Evolutionary conservation across 2,113 vertebrate genomes (phyloP), one percentile per base, ranked within the genome.

Genomic region (Menura novaehollandiae): DNA sequence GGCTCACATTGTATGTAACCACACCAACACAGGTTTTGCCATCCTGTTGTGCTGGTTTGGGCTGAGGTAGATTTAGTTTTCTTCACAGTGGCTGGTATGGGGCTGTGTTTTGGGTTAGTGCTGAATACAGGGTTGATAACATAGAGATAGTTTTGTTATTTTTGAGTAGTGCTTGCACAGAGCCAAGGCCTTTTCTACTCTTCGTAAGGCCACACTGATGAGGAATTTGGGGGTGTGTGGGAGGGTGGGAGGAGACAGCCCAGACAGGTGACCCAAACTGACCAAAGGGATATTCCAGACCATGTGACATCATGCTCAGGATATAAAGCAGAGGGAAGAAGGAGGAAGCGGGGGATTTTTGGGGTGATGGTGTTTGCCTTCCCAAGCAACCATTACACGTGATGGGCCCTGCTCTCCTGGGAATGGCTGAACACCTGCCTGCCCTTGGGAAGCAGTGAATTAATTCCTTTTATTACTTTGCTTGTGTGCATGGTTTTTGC

Each of bases 201-300:
- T 24, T 59, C 0, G 0, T 32, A 15, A 1, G 4, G 73, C 37
- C 46, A 8, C 0, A 0, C 44, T 27, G 32, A 16, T 1, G 5
- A 59, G 84, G 32, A 6, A 11, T 5, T 2, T 20, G 3, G 44
- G 28, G 3, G 9, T 47, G 13, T 14, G 4, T 47, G 41, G 46
- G 28, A 63, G 4, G 3, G 2, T 56, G 30, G n/a, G 20, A 63
- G 41, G 41, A 26, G n/a, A 16, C 16, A 35, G 75, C 30, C 7
- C 13, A 43, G 6, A 49, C 41, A 80, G 16, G 43, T 56, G 58
- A 43, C 58, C 32, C 67, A 5, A 26, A 0, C 6, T 63, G 35
- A 26, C 58, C 41, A 22, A 26, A 73, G 66, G 30, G 58, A 27
- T 14, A 9, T 64, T 35, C 30, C 35, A 63, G 28, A 41, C 6